A percentile compares a stretch with the other conserved stretches of the same genome.
Conservation (phyloP, 2,888 invertebrate genomes). For the Pelosia muscerda region DNA sequence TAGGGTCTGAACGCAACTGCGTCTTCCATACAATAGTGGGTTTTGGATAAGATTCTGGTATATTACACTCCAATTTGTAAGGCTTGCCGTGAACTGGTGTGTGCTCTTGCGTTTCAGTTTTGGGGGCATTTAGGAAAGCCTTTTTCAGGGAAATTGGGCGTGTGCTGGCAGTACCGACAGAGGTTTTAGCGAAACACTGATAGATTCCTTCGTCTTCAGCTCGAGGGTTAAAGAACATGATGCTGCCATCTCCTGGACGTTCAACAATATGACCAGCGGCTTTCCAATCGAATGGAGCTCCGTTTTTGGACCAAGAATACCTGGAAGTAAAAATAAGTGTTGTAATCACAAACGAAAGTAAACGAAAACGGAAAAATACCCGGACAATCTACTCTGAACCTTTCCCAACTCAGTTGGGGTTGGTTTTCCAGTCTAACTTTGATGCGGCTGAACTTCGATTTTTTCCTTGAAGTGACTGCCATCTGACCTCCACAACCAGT, state of each 20-base stretch:
- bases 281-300: constrained; percentile 55
- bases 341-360: neutral
- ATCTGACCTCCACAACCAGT: too few relatives aligned
- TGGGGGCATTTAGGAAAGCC: constrained; percentile 59
- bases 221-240: constrained; percentile 66
- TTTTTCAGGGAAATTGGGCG: constrained; percentile 59
- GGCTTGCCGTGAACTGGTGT: constrained; percentile 69
- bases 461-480: too few relatives aligned
- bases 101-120: constrained; percentile 55
- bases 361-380: too few relatives aligned
- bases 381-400: too few relatives aligned
- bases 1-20: constrained; percentile 55
- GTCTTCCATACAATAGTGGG: constrained; percentile 71
- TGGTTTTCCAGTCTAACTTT: too few relatives aligned
- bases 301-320: constrained; percentile 72
- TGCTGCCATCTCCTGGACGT: constrained; percentile 62
- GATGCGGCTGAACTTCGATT: too few relatives aligned
- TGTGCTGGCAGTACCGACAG: constrained; percentile 66
- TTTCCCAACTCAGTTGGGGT: too few relatives aligned
- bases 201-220: constrained; percentile 68
- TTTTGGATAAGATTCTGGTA: constrained; percentile 70
- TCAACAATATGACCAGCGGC: constrained; percentile 51
- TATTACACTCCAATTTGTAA: constrained; percentile 67
- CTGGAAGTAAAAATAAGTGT: constrained; percentile 50
- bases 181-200: constrained; percentile 67